Evolutionary conservation across 2,888 invertebrate species (phyloP), one percentile per base, ranked within the genome.

Genomic region (Cylloceria caligata): DNA sequence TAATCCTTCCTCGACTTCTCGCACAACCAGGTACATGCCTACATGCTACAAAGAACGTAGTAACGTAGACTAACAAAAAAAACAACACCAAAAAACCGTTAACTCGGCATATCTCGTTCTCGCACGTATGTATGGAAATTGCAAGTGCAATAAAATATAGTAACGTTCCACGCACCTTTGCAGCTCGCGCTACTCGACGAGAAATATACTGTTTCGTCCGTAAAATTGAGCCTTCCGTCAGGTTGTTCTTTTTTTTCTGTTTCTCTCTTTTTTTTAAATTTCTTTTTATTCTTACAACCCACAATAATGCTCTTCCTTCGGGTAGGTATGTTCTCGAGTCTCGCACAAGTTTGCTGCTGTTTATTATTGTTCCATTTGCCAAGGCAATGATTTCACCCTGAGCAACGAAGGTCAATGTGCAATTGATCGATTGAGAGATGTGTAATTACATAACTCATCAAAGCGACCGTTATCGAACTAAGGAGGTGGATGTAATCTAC

Each of bases 111-210:
- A 57, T 9, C 52, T 4, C 24, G 24, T 11, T 13, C 49, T 64
- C 71, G 71, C 68, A 68, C 71, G 73, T 76, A 65, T 73, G 64
- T 75, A 84, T 82, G 83, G 68, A 81, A 84, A 85, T 84, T 79
- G 71, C 80, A 74, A 68, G 60, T 64, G 84, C 73, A 85, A 84
- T 84, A 84, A 85, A 84, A 81, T 81, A 80, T 79, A 64, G 72
- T 67, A 73, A 65, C 67, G 65, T 71, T 76, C 34, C 62, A 45
- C 52, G 49, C 36, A 27, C 34, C 49, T 69, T 62, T 62, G 27
- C 21, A 24, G 24, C 52, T 52, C 21, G 24, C 9, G 21, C 24
- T 24, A 5, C 30, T 9, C 30, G 21, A 27, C 60, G 30, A 27
- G 65, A 68, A 69, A 47, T 24, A 21, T 55, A 69, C 69, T 69